phyloP scores from a whole-genome alignment of 2,888 invertebrate genomes.

The Phasia obesa region DNA sequence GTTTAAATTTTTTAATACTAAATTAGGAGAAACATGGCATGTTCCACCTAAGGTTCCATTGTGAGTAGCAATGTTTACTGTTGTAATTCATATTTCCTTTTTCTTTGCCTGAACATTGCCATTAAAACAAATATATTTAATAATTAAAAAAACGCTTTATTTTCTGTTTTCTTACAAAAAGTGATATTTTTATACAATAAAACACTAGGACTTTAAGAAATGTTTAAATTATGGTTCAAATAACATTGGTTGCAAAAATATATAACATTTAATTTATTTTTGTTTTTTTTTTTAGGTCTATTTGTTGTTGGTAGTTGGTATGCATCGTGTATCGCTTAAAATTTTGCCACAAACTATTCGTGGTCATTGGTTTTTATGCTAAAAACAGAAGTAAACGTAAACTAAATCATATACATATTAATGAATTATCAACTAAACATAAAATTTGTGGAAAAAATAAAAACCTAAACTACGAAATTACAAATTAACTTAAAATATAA shows the following conservation, averaged over 20 bases:
- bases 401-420: slow-evolving; percentile 33
- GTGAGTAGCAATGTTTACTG: too few species aligned
- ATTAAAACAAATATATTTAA: too few species aligned
- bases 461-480: slow-evolving; percentile 38
- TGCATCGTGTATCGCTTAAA: slow-evolving; percentile 32
- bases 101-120: too few species aligned
- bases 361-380: slow-evolving; percentile 13
- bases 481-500: slow-evolving; percentile 29
- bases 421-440: slow-evolving; percentile 23
- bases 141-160: neutral
- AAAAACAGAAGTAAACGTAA: slow-evolving; percentile 25
- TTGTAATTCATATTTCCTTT: too few species aligned
- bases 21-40: too few species aligned
- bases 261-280: slow-evolving; percentile 52
- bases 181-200: slow-evolving; percentile 43
- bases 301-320: neutral
- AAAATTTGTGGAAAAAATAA: slow-evolving; percentile 22
- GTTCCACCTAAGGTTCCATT: too few species aligned
- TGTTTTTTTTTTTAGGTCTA: slow-evolving; percentile 27
- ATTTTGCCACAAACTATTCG: slow-evolving; percentile 38
- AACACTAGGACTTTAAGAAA: slow-evolving; percentile 57
- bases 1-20: too few species aligned
- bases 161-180: slow-evolving; percentile 54
- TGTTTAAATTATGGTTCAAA: slow-evolving; percentile 52
- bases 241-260: slow-evolving; percentile 54